Evolutionary conservation across 2,113 vertebrate genomes (phyloP).

Genomic region (Melospiza melodia): DNA sequence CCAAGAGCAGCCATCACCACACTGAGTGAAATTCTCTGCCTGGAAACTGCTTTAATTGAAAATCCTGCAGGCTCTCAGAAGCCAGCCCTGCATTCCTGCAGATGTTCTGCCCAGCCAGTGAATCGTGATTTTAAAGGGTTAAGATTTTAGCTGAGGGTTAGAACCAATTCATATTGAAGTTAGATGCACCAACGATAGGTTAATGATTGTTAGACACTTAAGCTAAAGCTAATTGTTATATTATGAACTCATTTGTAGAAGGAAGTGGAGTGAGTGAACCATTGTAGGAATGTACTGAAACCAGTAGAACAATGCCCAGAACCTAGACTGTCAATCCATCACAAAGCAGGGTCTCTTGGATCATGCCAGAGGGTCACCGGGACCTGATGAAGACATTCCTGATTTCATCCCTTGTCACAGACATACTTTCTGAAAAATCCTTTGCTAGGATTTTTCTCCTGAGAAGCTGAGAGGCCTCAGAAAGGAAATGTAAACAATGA

Average conservation of each 20-base stretch:
- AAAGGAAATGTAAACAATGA: no score
- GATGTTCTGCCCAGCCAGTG: background rate
- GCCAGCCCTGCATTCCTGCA: fast-evolving
- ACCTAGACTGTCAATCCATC: background rate
- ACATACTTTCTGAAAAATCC: no score
- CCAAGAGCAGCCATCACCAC: background rate
- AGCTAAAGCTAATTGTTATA: background rate
- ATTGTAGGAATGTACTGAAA: background rate
- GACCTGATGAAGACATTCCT: background rate
- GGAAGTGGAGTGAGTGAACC: background rate
- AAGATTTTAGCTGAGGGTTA: background rate
- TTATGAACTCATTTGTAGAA: background rate
- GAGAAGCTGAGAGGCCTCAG: no score
- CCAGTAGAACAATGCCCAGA: background rate
- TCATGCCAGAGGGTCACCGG: background rate
- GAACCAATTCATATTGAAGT: background rate
- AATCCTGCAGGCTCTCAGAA: background rate
- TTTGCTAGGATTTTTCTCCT: no score
- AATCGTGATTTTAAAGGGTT: background rate
- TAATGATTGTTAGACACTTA: background rate
- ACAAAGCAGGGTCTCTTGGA: background rate
- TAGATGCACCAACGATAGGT: background rate
- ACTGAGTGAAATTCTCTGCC: background rate
- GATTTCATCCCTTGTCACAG: background rate
- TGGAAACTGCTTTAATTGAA: background rate